phyloP scores from a whole-genome alignment of 2,797 vertebrate genomes.

The Sphenodon punctatus region DNA sequence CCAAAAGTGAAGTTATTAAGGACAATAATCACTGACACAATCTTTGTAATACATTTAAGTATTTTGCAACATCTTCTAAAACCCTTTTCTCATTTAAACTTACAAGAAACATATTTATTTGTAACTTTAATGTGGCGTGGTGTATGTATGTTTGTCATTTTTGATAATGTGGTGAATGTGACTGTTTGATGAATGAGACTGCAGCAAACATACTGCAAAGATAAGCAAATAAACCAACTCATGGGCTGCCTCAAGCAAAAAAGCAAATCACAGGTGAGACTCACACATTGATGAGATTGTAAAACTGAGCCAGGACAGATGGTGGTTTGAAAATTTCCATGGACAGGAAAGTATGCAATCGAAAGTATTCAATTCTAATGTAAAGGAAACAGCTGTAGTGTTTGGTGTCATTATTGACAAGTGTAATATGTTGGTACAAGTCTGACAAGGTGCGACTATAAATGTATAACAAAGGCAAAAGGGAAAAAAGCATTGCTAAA shows the following conservation, averaged over 20 bases:
- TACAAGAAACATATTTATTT: slow-evolving; percentile 75
- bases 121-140: slow-evolving; percentile 73
- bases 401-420: slow-evolving; percentile 14
- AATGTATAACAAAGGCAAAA: slow-evolving; percentile 49
- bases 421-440: slow-evolving; percentile 29
- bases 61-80: slow-evolving; percentile 62
- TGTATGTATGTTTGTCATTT: slow-evolving; percentile 67
- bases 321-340: slow-evolving; percentile 21
- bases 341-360: slow-evolving; percentile 19
- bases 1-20: slow-evolving; percentile 57
- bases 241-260: slow-evolving; percentile 7
- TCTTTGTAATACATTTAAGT: slow-evolving; percentile 63
- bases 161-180: slow-evolving; percentile 64
- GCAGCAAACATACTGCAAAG: not conserved
- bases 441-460: slow-evolving; percentile 65
- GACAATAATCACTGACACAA: slow-evolving; percentile 60
- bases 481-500: slow-evolving; percentile 38
- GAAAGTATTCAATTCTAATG: slow-evolving; percentile 24
- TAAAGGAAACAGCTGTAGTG: slow-evolving; percentile 52
- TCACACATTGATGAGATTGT: not conserved
- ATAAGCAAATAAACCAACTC: not conserved
- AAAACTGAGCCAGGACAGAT: not conserved
- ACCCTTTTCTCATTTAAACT: slow-evolving; percentile 54
- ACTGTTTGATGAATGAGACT: slow-evolving; percentile 47
- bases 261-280: not conserved